phyloP scores from a whole-genome alignment of 2,888 invertebrate genomes.

The Aporophyla nigra region DNA sequence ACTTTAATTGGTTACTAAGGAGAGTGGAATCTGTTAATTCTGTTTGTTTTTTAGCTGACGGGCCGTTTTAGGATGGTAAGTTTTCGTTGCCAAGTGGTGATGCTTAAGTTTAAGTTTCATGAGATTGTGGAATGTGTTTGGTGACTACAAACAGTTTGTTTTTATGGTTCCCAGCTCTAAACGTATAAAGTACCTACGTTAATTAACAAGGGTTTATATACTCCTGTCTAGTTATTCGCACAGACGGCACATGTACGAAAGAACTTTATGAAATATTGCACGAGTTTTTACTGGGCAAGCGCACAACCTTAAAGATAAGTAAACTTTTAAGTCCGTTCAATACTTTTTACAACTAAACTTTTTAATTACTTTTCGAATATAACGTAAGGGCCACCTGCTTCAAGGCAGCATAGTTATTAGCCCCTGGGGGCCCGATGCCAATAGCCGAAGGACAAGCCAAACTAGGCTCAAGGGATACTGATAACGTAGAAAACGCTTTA shows the following conservation, averaged over 20 bases:
- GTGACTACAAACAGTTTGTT: conserved; percentile 5
- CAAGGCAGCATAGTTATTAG: conserved; percentile 68
- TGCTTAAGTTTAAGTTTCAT: too few species aligned
- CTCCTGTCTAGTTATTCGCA: background rate
- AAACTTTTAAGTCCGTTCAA: conserved; percentile 50
- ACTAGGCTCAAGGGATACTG: conserved; percentile 84
- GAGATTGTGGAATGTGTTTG: background rate
- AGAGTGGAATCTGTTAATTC: conserved; percentile 13
- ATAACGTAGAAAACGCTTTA: conserved; percentile 89
- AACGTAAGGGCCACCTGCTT: conserved; percentile 66
- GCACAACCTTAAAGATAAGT: conserved; percentile 37
- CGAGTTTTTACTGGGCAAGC: conserved; percentile 29
- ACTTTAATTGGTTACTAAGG: conserved; percentile 50
- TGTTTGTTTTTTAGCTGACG: background rate
- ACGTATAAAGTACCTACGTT: background rate
- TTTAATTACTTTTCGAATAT: conserved; percentile 68
- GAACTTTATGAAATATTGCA: conserved; percentile 37
- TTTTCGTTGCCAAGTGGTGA: background rate
- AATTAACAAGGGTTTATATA: background rate
- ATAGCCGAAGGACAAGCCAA: conserved; percentile 82
- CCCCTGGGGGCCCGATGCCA: conserved; percentile 73
- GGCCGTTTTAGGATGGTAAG: background rate
- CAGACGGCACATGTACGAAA: background rate
- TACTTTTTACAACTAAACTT: conserved; percentile 61
- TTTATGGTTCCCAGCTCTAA: background rate